A percentile compares a stretch with the other conserved stretches of the same genome.
phyloP scores from a whole-genome alignment of 2,113 vertebrate genomes.

The Tautogolabrus adspersus region DNA sequence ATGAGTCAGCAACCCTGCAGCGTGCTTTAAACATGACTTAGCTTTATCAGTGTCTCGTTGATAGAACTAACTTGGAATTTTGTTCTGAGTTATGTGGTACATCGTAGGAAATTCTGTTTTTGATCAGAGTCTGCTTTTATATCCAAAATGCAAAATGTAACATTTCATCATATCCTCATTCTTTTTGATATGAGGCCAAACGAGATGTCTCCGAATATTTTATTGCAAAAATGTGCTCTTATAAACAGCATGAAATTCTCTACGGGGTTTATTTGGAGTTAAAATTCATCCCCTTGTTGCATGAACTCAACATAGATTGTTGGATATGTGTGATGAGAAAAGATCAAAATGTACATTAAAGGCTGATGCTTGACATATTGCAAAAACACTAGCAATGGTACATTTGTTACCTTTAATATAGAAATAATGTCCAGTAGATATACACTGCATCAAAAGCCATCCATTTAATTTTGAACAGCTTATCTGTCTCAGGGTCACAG shows the following conservation, averaged over 20 bases:
- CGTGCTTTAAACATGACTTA: not conserved
- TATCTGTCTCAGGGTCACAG: conserved; percentile 13
- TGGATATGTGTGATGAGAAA: no score
- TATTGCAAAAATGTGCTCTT: conserved; percentile 1
- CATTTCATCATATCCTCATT: conserved; percentile 21
- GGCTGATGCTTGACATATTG: no score
- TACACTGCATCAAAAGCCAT: not conserved
- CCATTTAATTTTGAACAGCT: not conserved
- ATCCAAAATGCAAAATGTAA: not conserved
- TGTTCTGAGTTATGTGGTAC: not conserved
- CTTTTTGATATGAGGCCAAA: not conserved
- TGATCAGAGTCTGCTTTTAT: conserved; percentile 14
- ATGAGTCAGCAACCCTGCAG: not conserved
- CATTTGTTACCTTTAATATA: no score
- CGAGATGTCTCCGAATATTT: not conserved
- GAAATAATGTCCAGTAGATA: no score
- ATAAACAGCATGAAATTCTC: conserved; percentile 3
- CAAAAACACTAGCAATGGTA: no score
- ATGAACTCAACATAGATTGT: not conserved
- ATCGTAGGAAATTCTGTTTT: conserved; percentile 29
- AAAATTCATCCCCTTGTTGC: not conserved
- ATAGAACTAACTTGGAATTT: not conserved
- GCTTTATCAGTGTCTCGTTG: not conserved
- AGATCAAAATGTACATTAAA: no score
- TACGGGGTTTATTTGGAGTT: not conserved